phyloP scores from a whole-genome alignment of 1,140 invertebrate genomes.

The Leptoteleia sp. region DNA sequence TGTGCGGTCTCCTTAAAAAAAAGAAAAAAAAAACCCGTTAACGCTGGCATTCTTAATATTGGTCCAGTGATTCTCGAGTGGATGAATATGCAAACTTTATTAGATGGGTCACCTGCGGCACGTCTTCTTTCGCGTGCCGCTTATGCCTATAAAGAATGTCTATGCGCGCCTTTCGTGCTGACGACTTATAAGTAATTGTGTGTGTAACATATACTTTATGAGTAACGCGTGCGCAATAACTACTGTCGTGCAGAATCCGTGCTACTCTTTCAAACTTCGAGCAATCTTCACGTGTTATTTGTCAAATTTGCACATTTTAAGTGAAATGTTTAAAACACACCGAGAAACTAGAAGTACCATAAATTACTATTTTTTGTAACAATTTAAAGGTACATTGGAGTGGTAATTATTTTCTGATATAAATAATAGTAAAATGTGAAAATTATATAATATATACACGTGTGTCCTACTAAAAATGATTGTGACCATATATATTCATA shows the following conservation, averaged over 20 bases:
- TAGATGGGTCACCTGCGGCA: conserved; percentile 48
- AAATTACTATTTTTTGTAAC: too few relatives aligned
- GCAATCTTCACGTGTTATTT: conserved; percentile 26
- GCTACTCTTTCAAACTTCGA: conserved; percentile 25
- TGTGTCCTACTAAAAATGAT: too few relatives aligned
- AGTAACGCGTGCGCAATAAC: conserved; percentile 58
- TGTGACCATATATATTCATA: too few relatives aligned
- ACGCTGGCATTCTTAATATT: conserved; percentile 46
- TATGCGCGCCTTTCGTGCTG: conserved; percentile 58
- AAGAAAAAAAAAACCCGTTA: too few relatives aligned
- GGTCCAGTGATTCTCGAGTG: conserved; percentile 24
- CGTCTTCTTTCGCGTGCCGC: conserved; percentile 53
- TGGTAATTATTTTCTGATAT: too few relatives aligned
- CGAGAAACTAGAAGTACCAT: too few relatives aligned
- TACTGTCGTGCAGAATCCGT: conserved; percentile 53
- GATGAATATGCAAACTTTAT: conserved; percentile 53
- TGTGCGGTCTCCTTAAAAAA: too few relatives aligned
- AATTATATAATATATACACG: too few relatives aligned
- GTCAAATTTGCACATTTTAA: conserved; percentile 26
- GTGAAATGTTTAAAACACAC: too few relatives aligned
- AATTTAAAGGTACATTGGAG: too few relatives aligned
- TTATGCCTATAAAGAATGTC: conserved; percentile 52
- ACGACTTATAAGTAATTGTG: conserved; percentile 63
- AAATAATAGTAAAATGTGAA: too few relatives aligned
- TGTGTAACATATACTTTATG: conserved; percentile 62